Conservation (phyloP, 2,888 invertebrate species). For the Drosophila pegasa region DNA sequence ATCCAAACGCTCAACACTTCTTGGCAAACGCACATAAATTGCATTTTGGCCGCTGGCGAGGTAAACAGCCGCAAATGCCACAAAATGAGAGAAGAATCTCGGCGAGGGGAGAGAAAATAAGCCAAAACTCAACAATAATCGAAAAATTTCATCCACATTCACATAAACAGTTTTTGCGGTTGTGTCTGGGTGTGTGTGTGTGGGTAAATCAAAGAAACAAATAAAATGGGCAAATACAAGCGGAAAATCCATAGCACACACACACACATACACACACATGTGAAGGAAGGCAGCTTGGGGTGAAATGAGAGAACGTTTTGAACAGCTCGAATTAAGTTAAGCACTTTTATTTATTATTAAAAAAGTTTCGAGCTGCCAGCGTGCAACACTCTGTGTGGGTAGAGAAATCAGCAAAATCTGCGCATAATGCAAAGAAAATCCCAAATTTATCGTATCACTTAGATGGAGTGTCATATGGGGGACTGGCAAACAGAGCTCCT, state of each 20-base stretch:
- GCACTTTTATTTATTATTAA: slow-evolving; percentile 82
- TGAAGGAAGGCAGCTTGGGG: neutral
- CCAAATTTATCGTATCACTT: slow-evolving; percentile 78
- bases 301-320: slow-evolving; percentile 45
- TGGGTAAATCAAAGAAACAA: slow-evolving; percentile 72
- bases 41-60: slow-evolving; percentile 77
- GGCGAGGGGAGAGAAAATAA: slow-evolving; percentile 39
- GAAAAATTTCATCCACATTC: slow-evolving; percentile 70
- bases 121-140: slow-evolving; percentile 76
- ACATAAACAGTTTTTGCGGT: slow-evolving; percentile 7
- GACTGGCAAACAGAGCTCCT: slow-evolving; percentile 19
- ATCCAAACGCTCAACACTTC: slow-evolving; percentile 51
- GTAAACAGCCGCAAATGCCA: slow-evolving; percentile 75
- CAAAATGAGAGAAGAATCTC: slow-evolving; percentile 37
- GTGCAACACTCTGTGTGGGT: slow-evolving; percentile 37
- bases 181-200: slow-evolving; percentile 1
- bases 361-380: slow-evolving; percentile 70
- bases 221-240: slow-evolving; percentile 74
- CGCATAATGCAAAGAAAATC: slow-evolving; percentile 79
- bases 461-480: slow-evolving; percentile 69
- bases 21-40: slow-evolving; percentile 69
- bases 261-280: slow-evolving; percentile 20
- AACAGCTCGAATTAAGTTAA: slow-evolving; percentile 77
- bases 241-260: slow-evolving; percentile 56
- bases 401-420: slow-evolving; percentile 65